Evolutionary conservation across 2,888 invertebrate genomes (phyloP).

Genomic region (Diplolepis rosae): DNA sequence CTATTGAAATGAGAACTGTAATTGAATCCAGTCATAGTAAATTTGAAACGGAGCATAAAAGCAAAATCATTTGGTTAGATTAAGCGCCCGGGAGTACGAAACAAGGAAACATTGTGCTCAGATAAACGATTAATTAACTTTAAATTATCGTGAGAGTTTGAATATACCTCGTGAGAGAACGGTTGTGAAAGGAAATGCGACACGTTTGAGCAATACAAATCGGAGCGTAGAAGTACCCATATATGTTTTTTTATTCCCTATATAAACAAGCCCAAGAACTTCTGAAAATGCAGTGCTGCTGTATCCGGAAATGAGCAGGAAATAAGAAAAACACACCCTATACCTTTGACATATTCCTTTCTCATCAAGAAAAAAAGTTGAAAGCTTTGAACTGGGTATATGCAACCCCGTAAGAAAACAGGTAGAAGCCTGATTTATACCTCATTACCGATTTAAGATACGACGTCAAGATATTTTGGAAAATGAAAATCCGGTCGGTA

Average conservation of each 20-base stretch:
- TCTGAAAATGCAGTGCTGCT: neutral
- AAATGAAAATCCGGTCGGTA: neutral
- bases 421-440: conserved; percentile 4
- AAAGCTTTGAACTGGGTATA: neutral
- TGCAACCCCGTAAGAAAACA: neutral
- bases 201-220: neutral
- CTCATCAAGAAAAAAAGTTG: neutral
- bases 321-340: neutral
- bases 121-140: conserved; percentile 6
- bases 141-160: neutral
- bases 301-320: neutral
- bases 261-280: neutral
- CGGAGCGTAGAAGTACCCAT: neutral
- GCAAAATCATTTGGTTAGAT: neutral
- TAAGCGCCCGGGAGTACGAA: neutral
- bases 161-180: neutral
- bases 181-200: conserved; percentile 7
- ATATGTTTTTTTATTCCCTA: neutral
- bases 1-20: neutral
- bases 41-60: neutral
- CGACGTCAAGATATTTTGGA: neutral
- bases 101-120: neutral
- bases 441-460: conserved; percentile 2
- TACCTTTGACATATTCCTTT: neutral
- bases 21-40: neutral